Base-by-base conservation (phyloP, 2,888 invertebrate species). In the Tenthredo livida region DNA sequence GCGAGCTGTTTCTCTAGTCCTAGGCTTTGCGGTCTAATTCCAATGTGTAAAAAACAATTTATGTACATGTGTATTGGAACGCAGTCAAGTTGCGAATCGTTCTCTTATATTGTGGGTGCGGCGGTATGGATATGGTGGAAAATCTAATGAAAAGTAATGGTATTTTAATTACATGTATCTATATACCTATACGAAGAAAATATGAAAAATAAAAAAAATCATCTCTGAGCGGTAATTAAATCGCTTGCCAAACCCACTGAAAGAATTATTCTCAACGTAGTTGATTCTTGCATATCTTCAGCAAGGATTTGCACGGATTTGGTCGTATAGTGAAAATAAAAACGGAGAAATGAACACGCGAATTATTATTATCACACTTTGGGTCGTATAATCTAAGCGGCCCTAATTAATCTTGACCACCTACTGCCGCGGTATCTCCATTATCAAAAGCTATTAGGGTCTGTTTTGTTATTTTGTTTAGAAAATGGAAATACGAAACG, bases 1-100 rank as follows among this genome's bases (percentile, higher is more conserved):
- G 77, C 50, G 29, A 12, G 50, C 77, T 77, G 80, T 33, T 58
- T 40, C 40, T 58, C 80, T 37, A 37, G 58, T 80, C 80, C 58
- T 29, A 61, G 37, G 58, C 58, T 80, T 61, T 80, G 61, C 80
- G 80, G 80, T 80, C 58, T 40, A 80, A 80, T 80, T 58, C 80
- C 80, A 37, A 40, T 15, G 61, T 29, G 77, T 73, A 43, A 43
- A 67, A 67, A 33, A 67, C 21, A 33, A 33, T 73, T 25, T 43
- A 10, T 54, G 29, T 50, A 25, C 54, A 54, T 25, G 33, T 33
- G 67, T 67, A 67, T 67, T 67, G 33, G 67, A 67, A 67, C 67
- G 67, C 15, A 67, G 67, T 33, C 67, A 33, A 67, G 67, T 67
- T 17, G 67, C 33, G 33, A 67, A 67, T 67, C 67, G 67, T 67